Base-by-base conservation (phyloP, 1,140 invertebrate species). In the Frieseomelitta varia region DNA sequence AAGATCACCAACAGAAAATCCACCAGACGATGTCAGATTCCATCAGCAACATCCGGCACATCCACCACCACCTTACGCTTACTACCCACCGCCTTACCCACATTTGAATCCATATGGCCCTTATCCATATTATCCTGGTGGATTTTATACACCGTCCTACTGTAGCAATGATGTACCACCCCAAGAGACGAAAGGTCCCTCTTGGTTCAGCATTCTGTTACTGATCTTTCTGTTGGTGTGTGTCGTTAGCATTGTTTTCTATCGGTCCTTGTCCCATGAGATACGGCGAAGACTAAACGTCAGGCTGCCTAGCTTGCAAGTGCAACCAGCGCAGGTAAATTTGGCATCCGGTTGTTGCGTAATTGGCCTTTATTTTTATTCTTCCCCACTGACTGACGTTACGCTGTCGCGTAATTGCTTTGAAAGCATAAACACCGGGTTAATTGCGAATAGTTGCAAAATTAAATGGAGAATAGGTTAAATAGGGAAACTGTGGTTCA, bases 271-370 rank as follows among this genome's bases (percentile, higher is more conserved):
- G 8, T 78, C 84, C 11, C 78, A 68, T 61, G 87, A 88, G 6
- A 67, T 34, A 27, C 79, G 80, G 17, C 80, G 87, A 73, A 86
- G 81, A 30, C 53, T 86, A n/a, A 34, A 19, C 30, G 19, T n/a
- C 69, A 78, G 88, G 65, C 34, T 88, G 12, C 58, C 39, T n/a
- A 67, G 15, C 30, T n/a, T 68, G n/a, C n/a, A n/a, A 19, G 63
- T 69, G n/a, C 34, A 72, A n/a, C 19, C 87, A 24, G 27, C 34
- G n/a, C 87, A 89, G 84, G 88, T 89, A 89, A 83, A 89, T 68
- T 21, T 27, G 14, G 27, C 51, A 69, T 74, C 27, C 51, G 65
- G 51, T 71, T 74, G 3, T 77, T 67, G 10, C 27, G 47, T 71
- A 79, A 74, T 75, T 79, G 53, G 34, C n/a, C 19, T 51, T 69